A percentile compares a stretch with the other conserved stretches of the same genome.
phyloP scores from a whole-genome alignment of 2,797 vertebrate species.

The Rhinoraja longicauda region DNA sequence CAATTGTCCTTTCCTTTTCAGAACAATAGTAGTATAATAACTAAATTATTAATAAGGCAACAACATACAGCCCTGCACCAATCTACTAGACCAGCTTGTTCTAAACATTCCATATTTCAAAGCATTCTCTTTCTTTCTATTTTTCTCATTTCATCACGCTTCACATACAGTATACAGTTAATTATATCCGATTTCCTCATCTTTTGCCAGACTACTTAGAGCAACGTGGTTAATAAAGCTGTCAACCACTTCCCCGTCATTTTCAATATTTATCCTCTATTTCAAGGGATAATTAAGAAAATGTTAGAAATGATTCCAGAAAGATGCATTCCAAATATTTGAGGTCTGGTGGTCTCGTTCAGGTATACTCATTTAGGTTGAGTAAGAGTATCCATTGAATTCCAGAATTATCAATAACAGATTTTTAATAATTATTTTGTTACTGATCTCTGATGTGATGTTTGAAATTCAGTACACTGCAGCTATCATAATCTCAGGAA shows the following conservation, averaged over 20 bases:
- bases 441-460: not conserved
- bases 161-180: not conserved
- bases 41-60: not conserved
- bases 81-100: not conserved
- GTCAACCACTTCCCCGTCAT: not conserved
- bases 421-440: not conserved
- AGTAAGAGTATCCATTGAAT: not conserved
- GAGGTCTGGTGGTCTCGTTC: not conserved
- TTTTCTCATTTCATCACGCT: not conserved
- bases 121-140: not conserved
- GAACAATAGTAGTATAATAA: not conserved
- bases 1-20: not conserved
- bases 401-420: not conserved
- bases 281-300: conserved; percentile 1
- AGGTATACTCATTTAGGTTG: not conserved
- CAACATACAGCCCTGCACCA: not conserved
- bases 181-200: not conserved
- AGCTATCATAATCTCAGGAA: not conserved
- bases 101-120: not conserved
- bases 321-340: not conserved
- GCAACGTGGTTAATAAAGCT: not conserved
- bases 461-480: not conserved
- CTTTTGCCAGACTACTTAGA: not conserved
- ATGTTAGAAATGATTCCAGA: not conserved
- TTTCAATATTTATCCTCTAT: not conserved